phyloP scores from a whole-genome alignment of 2,888 invertebrate species.

The Trachelus iudaicus region DNA sequence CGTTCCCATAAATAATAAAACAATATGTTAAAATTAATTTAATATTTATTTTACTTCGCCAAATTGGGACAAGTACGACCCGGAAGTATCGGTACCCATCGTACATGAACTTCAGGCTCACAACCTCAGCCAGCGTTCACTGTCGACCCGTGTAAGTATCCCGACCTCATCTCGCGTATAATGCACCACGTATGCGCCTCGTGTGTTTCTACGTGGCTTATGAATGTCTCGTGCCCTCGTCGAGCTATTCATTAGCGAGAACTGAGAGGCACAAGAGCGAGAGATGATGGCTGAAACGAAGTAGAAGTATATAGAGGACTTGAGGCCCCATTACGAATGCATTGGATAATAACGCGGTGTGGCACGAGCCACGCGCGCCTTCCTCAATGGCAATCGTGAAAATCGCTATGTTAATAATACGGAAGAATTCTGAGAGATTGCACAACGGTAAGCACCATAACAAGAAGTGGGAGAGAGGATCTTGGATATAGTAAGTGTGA shows the following conservation, averaged over 20 bases:
- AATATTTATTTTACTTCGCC: not conserved
- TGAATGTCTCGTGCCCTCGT: conserved; percentile 33
- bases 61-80: not conserved
- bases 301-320: not conserved
- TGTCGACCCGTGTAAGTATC: not conserved
- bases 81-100: not conserved
- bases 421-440: not conserved
- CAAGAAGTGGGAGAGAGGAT: conserved; percentile 30
- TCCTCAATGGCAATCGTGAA: not conserved
- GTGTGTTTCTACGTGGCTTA: conserved; percentile 31
- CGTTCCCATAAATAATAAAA: not conserved
- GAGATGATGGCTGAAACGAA: not conserved
- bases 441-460: conserved; percentile 9
- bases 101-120: not conserved
- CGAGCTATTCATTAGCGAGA: conserved; percentile 34
- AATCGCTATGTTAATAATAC: not conserved
- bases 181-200: conserved; percentile 13
- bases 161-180: not conserved
- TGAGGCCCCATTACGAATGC: conserved; percentile 46
- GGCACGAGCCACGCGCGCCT: conserved; percentile 21
- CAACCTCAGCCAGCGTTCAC: not conserved
- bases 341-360: conserved; percentile 53
- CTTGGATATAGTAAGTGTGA: conserved; percentile 39
- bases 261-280: not conserved
- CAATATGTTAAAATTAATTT: not conserved